Conservation (phyloP, 2,888 invertebrate species). For the Xestia rhomboidea region DNA sequence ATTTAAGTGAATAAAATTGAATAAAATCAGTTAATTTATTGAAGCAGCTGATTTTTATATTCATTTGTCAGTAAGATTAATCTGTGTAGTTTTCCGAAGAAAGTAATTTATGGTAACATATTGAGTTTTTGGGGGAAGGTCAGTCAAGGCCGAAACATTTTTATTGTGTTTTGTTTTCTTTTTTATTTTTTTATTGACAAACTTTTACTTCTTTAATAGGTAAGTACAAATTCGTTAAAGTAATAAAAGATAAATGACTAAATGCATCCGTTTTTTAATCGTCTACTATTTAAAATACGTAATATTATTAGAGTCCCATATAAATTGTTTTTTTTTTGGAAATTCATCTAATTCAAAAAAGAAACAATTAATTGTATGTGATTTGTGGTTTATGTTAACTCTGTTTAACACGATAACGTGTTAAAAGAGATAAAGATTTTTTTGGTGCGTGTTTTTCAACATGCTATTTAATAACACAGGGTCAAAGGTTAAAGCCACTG, state of each 20-base stretch:
- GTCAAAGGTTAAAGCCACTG: slow-evolving; percentile 53
- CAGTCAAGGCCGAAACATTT: slow-evolving; percentile 50
- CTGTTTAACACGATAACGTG: slow-evolving; percentile 12
- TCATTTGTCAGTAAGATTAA: slow-evolving; percentile 31
- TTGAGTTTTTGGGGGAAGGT: slow-evolving; percentile 30
- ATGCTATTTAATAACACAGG: slow-evolving; percentile 25
- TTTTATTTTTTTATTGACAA: slow-evolving; percentile 1
- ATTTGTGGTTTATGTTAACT: not conserved
- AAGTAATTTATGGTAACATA: slow-evolving; percentile 43
- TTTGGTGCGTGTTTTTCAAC: slow-evolving; percentile 29
- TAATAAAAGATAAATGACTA: not conserved
- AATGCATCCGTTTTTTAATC: not conserved
- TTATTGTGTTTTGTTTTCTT: slow-evolving; percentile 11
- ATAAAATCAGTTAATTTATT: slow-evolving; percentile 10
- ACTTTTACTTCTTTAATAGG: not conserved
- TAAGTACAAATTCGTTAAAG: not conserved
- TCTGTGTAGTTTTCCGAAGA: slow-evolving; percentile 27
- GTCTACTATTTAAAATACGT: not conserved
- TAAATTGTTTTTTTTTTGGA: not conserved
- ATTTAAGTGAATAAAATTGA: slow-evolving; percentile 21
- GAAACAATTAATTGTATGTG: not conserved
- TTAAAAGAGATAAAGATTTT: slow-evolving; percentile 28
- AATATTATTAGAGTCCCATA: not conserved
- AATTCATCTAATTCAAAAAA: not conserved
- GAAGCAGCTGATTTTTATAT: slow-evolving; percentile 22